Evolutionary conservation across 1,140 invertebrate genomes (phyloP).

Genomic region (Cyphomyrmex costatus): DNA sequence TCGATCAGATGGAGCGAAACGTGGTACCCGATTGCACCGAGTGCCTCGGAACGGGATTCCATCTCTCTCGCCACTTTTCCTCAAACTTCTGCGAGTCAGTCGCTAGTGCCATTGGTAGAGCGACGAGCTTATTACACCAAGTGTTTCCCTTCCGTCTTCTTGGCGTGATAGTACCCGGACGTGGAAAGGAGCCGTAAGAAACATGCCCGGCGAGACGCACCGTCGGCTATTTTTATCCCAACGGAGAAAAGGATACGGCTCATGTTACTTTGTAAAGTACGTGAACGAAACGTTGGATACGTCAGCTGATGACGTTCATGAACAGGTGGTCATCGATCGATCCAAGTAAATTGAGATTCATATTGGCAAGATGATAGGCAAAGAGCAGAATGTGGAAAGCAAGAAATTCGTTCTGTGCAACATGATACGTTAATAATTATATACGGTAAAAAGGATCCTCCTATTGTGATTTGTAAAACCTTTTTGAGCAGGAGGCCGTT

Average conservation of each 20-base stretch:
- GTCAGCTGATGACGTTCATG: conserved; percentile 58
- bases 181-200: conserved; percentile 33
- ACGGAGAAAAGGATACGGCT: conserved; percentile 30
- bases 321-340: conserved; percentile 64
- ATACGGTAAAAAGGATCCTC: not conserved
- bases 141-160: conserved; percentile 62
- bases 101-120: not conserved
- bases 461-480: not conserved
- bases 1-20: conserved; percentile 64
- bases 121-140: conserved; percentile 65
- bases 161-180: conserved; percentile 25
- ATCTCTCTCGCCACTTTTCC: conserved; percentile 50
- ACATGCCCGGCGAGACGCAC: conserved; percentile 23
- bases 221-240: conserved; percentile 66
- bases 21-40: conserved; percentile 66
- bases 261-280: conserved; percentile 30
- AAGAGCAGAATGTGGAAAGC: not conserved
- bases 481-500: no score
- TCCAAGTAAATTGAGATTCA: conserved; percentile 41
- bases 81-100: conserved; percentile 52
- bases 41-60: conserved; percentile 53
- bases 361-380: not conserved
- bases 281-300: conserved; percentile 54
- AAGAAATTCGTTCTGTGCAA: not conserved
- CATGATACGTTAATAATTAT: not conserved